Evolutionary conservation across 2,888 invertebrate species (phyloP).

Genomic region (Leuctra nigra): DNA sequence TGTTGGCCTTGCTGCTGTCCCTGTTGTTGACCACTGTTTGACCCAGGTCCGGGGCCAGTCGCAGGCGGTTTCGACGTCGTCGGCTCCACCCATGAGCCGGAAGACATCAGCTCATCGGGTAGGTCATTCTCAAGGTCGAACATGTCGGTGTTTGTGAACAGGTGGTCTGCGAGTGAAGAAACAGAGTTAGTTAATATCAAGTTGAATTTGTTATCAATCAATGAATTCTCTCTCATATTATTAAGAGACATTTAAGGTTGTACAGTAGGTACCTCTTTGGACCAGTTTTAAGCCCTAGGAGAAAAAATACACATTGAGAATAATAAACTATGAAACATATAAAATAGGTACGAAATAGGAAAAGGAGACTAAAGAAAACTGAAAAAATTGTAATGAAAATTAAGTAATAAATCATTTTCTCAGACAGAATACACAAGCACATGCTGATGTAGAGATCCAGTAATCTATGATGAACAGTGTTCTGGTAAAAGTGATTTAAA

Average conservation of each 20-base stretch:
- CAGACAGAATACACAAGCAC: too few relatives aligned
- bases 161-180: constrained; percentile 40
- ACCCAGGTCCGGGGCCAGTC: constrained; percentile 75
- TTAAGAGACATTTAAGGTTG: background rate
- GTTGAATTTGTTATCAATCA: too few relatives aligned
- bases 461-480: too few relatives aligned
- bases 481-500: too few relatives aligned
- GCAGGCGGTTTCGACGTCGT: constrained; percentile 66
- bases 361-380: too few relatives aligned
- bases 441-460: too few relatives aligned
- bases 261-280: background rate
- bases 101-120: constrained; percentile 82
- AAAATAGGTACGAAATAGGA: too few relatives aligned
- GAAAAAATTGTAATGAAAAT: too few relatives aligned
- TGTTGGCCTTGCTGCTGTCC: constrained; percentile 48
- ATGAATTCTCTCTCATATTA: background rate
- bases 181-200: background rate
- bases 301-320: too few relatives aligned
- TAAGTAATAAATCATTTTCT: too few relatives aligned
- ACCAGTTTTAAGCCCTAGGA: background rate
- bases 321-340: too few relatives aligned
- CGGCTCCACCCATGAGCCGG: constrained; percentile 50
- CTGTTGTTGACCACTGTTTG: constrained; percentile 37
- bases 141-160: constrained; percentile 76
- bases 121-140: constrained; percentile 87